Evolutionary conservation across 1,140 invertebrate species (phyloP), one percentile per base, ranked within the genome.

Genomic region (Papilio machaon): DNA sequence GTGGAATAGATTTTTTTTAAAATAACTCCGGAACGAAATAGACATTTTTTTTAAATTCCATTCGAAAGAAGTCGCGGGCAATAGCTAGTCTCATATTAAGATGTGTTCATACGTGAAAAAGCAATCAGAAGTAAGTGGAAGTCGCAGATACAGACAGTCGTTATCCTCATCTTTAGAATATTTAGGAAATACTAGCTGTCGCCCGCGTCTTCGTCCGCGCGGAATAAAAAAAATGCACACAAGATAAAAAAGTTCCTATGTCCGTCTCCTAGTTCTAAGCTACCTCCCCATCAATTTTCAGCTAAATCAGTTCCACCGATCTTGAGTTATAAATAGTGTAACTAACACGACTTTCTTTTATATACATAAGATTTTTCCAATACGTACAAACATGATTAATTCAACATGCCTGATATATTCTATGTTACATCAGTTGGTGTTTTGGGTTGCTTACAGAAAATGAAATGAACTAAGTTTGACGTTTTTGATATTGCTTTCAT

Each of bases 111-210:
- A 60, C 58, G 17, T 60, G 58, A 60, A 58, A 58, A 67, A 67
- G 64, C 64, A 67, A 67, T 35, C 64, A 67, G 64, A 67, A 35
- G 9, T 67, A 30, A 67, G 30, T 67, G 64, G 11, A 30, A 67
- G 11, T 70, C 64, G 30, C 30, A 70, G 64, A 30, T 70, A 70
- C 30, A 70, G 64, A 70, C 64, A 15, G 30, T 70, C 64, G 64
- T 60, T 60, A 60, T 60, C 58, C 15, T 23, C n/a, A 60, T 60
- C 58, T n/a, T 70, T 70, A 38, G 64, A 30, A 38, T 70, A 70
- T 70, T 15, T 70, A 70, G 38, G 64, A 70, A 70, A 70, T 70
- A 70, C n/a, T n/a, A n/a, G n/a, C n/a, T n/a, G n/a, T n/a, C n/a
- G n/a, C n/a, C n/a, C n/a, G n/a, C n/a, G n/a, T n/a, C n/a, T n/a